phyloP scores from a whole-genome alignment of 2,113 vertebrate genomes.

The Ctenomys sociabilis region DNA sequence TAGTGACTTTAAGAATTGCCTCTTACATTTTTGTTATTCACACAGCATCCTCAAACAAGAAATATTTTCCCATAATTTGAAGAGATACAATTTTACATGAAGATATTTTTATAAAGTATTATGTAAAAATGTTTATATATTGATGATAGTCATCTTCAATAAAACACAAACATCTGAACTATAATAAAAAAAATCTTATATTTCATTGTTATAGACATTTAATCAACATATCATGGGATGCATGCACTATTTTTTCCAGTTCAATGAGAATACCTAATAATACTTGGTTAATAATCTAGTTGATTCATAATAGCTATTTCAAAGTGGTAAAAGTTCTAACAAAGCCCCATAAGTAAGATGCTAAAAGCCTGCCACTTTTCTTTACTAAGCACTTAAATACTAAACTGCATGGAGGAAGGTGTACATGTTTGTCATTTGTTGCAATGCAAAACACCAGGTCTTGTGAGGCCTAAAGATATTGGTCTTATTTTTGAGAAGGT shows the following conservation, averaged over 20 bases:
- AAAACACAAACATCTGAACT: constrained; percentile 18
- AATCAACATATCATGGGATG: neutral
- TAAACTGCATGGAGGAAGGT: neutral
- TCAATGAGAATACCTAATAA: constrained; percentile 2
- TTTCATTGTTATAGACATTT: neutral
- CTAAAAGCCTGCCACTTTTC: neutral
- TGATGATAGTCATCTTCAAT: neutral
- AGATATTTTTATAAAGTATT: neutral
- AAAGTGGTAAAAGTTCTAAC: neutral
- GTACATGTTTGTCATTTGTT: neutral
- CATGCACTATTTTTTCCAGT: neutral
- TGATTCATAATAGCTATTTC: neutral
- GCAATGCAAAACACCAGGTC: neutral
- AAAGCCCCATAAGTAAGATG: neutral
- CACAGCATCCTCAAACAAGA: neutral
- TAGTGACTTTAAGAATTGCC: constrained; percentile 10
- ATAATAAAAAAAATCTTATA: neutral
- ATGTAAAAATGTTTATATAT: neutral
- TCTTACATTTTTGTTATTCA: constrained; percentile 11
- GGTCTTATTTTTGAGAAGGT: neutral
- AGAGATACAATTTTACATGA: neutral
- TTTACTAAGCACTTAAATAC: constrained; percentile 22
- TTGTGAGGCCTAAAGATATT: neutral
- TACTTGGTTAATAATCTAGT: neutral
- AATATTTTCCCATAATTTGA: neutral